These are phyloP conservation scores for Lonchura striata DNA, from an alignment of 2,113 vertebrate species.

Conservation along the genomic window DNA sequence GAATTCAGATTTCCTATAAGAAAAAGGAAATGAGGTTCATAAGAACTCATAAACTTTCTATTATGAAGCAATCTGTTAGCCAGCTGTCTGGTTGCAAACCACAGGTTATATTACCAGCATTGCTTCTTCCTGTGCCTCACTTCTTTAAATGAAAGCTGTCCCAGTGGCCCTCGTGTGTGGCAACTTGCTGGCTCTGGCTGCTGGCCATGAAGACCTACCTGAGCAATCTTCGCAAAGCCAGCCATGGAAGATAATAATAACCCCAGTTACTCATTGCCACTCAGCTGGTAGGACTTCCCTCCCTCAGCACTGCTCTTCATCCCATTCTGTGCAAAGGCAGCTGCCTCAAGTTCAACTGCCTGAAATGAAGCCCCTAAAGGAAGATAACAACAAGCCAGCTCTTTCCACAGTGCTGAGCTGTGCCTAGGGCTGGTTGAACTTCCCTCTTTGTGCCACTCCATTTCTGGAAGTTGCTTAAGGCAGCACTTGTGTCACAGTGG, in stretches of 20 bases:
- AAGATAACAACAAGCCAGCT: not conserved
- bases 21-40: slow-evolving; percentile 55
- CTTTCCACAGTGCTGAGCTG: not conserved
- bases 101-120: slow-evolving; percentile 20
- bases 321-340: not conserved
- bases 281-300: not conserved
- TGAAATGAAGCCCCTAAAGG: not conserved
- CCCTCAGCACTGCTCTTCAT: not conserved
- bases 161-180: slow-evolving; percentile 3
- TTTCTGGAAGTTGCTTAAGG: not conserved
- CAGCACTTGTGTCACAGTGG: not conserved
- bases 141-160: slow-evolving; percentile 28
- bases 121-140: slow-evolving; percentile 46
- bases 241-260: not conserved
- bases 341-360: not conserved
- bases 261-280: not conserved
- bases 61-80: slow-evolving; percentile 52
- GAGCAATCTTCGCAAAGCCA: not conserved
- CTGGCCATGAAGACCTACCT: not conserved
- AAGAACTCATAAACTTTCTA: slow-evolving; percentile 45
- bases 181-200: not conserved
- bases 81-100: slow-evolving; percentile 58
- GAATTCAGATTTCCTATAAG: slow-evolving; percentile 44
- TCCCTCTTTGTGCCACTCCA: not conserved
- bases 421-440: not conserved